A percentile compares a stretch with the other conserved stretches of the same genome.
Conservation (phyloP, 1,140 invertebrate species). For the Diachasmimorpha longicaudata region DNA sequence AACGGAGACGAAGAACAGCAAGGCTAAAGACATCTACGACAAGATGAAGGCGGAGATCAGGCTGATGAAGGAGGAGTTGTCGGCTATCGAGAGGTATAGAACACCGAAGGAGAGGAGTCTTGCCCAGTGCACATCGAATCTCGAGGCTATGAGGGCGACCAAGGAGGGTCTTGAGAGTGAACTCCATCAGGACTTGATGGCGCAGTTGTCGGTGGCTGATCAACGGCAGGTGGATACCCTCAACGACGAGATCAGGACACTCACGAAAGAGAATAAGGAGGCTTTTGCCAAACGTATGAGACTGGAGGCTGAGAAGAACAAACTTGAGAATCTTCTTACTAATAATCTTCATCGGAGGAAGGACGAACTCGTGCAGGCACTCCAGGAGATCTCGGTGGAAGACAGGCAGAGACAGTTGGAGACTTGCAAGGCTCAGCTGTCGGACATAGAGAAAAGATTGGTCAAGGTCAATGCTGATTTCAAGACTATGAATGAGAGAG, state of each 20-base stretch:
- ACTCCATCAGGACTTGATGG: slow-evolving; percentile 86
- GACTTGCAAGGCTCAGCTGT: slow-evolving; percentile 81
- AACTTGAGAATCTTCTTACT: slow-evolving; percentile 96
- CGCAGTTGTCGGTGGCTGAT: slow-evolving; percentile 80
- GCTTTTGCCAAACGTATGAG: slow-evolving; percentile 94
- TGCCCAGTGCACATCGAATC: slow-evolving; percentile 87
- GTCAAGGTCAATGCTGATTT: slow-evolving; percentile 83
- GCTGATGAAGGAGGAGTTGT: slow-evolving; percentile 93
- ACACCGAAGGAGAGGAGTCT: slow-evolving; percentile 92
- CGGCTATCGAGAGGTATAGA: slow-evolving; percentile 88
- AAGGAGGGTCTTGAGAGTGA: slow-evolving; percentile 91
- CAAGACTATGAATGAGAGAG: slow-evolving; percentile 80
- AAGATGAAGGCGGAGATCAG: slow-evolving; percentile 96
- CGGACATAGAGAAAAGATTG: slow-evolving; percentile 80
- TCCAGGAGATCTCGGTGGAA: slow-evolving; percentile 95
- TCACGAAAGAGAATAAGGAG: slow-evolving; percentile 96
- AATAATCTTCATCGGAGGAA: slow-evolving; percentile 92
- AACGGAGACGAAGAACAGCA: slow-evolving; percentile 96
- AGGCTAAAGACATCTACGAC: slow-evolving; percentile 95
- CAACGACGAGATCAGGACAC: slow-evolving; percentile 92
- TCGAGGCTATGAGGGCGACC: slow-evolving; percentile 95
- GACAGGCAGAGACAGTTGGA: slow-evolving; percentile 87
- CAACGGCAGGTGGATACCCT: slow-evolving; percentile 89
- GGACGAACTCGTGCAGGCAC: slow-evolving; percentile 87
- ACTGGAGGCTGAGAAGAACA: slow-evolving; percentile 96